Base-by-base conservation (phyloP, 2,113 vertebrate species). In the Periophthalmus modestus region DNA sequence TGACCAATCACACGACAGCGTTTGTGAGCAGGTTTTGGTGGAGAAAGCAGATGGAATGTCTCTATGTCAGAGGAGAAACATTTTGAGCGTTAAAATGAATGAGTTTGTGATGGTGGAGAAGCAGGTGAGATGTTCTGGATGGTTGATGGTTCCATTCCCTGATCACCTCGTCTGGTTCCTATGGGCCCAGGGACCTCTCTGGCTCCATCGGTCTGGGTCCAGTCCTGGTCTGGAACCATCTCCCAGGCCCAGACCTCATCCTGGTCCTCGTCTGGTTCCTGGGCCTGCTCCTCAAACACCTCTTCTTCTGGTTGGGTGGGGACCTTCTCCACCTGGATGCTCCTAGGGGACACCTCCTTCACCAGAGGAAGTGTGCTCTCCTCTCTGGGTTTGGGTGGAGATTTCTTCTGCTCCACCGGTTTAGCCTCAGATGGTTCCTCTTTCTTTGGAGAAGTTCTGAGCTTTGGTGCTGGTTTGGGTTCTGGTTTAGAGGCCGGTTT, bases 161-260 rank as follows among this genome's bases (percentile, higher is more conserved):
- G 87, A 95, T 96, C 95, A 96, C 95, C 95, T 96, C 89, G 89
- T 89, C 88, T 95, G 79, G 87, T 68, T 24, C 78, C 90, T 68
- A 93, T 89, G 79, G 92, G 91, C 76, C 90, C 93, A 77, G 95
- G 95, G 87, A 92, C 92, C 77, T 95, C 92, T 82, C 92, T 0
- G 21, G 81, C 85, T 36, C 90, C 82, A 85, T 88, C 80, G 80
- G 82, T 90, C 84, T 65, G 18, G 1, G 91, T 90, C 88, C 85
- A 93, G 67, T 87, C 92, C 15, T 92, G 91, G 3, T 80, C 55
- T 0, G 47, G 93, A 76, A 69, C 82, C 66, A 90, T 77, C 81
- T 96, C 92, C 92, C 93, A 93, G 72, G 91, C 92, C 92, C 91
- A 93, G 18, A 77, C 80, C 72, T 93, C 92, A 58, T 89, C 91